phyloP scores from a whole-genome alignment of 2,888 invertebrate species.

The Drosophila multiciliata region DNA sequence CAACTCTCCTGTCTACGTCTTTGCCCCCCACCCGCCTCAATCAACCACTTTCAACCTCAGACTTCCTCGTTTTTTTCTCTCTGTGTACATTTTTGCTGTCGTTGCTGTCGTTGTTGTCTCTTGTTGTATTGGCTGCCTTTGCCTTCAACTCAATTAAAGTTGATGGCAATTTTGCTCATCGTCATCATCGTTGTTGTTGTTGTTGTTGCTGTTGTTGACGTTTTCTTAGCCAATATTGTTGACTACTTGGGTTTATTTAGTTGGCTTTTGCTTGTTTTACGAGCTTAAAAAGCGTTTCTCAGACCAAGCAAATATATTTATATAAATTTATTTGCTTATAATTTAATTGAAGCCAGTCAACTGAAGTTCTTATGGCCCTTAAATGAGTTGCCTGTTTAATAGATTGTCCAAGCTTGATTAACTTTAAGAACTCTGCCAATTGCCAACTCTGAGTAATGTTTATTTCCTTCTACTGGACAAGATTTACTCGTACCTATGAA shows the following conservation, averaged over 20 bases:
- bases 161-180: slow-evolving; percentile 71
- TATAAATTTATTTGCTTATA: slow-evolving; percentile 75
- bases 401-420: slow-evolving; percentile 15
- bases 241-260: slow-evolving; percentile 72
- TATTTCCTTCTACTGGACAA: neutral
- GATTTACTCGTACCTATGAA: neutral
- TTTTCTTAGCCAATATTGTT: slow-evolving; percentile 74
- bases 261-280: slow-evolving; percentile 67
- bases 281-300: slow-evolving; percentile 54
- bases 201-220: slow-evolving; percentile 44
- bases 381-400: slow-evolving; percentile 20
- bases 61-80: slow-evolving; percentile 13
- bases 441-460: slow-evolving; percentile 2
- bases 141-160: slow-evolving; percentile 78
- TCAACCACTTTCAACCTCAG: neutral
- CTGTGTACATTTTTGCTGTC: slow-evolving; percentile 37
- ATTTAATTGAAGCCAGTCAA: slow-evolving; percentile 69
- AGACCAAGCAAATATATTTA: slow-evolving; percentile 41
- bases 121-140: slow-evolving; percentile 44
- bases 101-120: slow-evolving; percentile 2
- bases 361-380: slow-evolving; percentile 26
- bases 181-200: slow-evolving; percentile 27
- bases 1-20: slow-evolving; percentile 22
- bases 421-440: slow-evolving; percentile 23
- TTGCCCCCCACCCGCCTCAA: neutral